Percentiles rank a stretch among this genome's conserved stretches.
These are phyloP conservation scores for Colossoma macropomum DNA, from an alignment of 2,113 vertebrate species.

Conservation along the genomic window DNA sequence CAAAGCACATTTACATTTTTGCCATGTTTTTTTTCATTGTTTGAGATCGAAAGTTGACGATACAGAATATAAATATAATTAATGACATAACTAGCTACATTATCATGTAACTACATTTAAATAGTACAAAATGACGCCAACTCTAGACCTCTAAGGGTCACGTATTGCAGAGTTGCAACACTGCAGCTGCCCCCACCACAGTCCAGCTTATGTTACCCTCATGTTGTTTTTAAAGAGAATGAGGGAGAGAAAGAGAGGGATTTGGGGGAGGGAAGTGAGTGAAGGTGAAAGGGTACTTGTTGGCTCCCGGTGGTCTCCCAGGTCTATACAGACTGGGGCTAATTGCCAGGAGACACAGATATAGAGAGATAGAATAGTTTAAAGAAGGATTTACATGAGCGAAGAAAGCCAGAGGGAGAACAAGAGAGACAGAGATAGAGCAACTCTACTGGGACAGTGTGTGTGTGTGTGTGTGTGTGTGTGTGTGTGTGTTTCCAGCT, in stretches of 20 bases:
- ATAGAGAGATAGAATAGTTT: neutral
- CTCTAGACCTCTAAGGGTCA: neutral
- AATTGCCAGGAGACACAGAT: neutral
- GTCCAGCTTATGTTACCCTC: slow-evolving; percentile 11
- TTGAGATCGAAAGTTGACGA: too few relatives aligned
- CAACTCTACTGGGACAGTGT: neutral
- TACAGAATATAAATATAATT: too few relatives aligned
- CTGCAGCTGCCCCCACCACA: neutral
- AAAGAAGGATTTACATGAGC: neutral
- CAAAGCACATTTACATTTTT: too few relatives aligned
- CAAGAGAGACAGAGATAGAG: neutral
- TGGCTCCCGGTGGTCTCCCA: neutral
- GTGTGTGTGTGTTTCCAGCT: slow-evolving; percentile 7
- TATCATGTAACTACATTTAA: too few relatives aligned
- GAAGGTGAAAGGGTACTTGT: neutral
- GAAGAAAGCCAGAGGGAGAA: neutral
- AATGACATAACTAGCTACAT: too few relatives aligned
- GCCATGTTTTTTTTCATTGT: too few relatives aligned
- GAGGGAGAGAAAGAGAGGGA: slow-evolving; percentile 12
- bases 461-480: slow-evolving; percentile 10
- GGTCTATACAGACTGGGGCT: neutral
- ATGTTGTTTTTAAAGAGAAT: neutral
- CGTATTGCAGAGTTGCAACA: neutral
- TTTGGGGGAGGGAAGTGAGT: neutral
- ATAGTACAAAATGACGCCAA: too few relatives aligned